These are phyloP conservation scores for Anthonomus grandis DNA, from an alignment of 1,140 invertebrate species.

Conservation along the genomic window DNA sequence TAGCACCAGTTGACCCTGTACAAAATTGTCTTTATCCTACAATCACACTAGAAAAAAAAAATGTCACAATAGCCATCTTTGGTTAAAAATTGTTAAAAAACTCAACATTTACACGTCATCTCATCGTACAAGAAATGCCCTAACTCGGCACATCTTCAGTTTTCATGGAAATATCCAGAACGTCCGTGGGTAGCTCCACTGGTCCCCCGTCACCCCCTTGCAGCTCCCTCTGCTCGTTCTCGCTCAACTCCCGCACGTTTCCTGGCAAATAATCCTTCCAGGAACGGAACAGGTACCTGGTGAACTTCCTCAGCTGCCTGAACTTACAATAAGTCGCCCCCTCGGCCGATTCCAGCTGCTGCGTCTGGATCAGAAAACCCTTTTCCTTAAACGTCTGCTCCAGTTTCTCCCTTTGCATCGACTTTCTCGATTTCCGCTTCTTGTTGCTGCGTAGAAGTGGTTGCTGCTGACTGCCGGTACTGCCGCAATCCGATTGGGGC, in stretches of 20 bases:
- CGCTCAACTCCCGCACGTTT: slow-evolving; percentile 53
- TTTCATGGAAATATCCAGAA: slow-evolving; percentile 27
- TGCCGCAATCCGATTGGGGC: slow-evolving; percentile 19
- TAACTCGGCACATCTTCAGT: slow-evolving; percentile 25
- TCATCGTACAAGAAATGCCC: background rate
- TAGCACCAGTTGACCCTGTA: slow-evolving; percentile 26
- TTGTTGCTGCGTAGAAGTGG: no score
- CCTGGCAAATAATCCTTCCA: slow-evolving; percentile 91
- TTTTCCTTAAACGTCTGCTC: slow-evolving; percentile 91
- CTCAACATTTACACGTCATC: slow-evolving; percentile 1
- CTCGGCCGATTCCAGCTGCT: slow-evolving; percentile 86
- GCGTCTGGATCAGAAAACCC: slow-evolving; percentile 88
- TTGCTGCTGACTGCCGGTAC: slow-evolving; percentile 47
- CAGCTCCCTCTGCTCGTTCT: slow-evolving; percentile 22
- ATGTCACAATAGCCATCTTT: background rate
- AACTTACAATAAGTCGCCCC: slow-evolving; percentile 93
- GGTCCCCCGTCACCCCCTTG: slow-evolving; percentile 10
- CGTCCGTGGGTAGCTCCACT: slow-evolving; percentile 19
- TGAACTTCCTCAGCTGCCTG: slow-evolving; percentile 85
- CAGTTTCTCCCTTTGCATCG: slow-evolving; percentile 78
- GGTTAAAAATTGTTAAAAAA: background rate
- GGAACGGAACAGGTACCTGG: slow-evolving; percentile 83
- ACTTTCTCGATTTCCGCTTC: slow-evolving; percentile 76
- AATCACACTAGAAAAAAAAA: background rate
- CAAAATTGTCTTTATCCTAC: slow-evolving; percentile 15